Percentiles rank a stretch among this genome's conserved stretches.
phyloP scores from a whole-genome alignment of 2,113 vertebrate species.

The Muntiacus muntjak region DNA sequence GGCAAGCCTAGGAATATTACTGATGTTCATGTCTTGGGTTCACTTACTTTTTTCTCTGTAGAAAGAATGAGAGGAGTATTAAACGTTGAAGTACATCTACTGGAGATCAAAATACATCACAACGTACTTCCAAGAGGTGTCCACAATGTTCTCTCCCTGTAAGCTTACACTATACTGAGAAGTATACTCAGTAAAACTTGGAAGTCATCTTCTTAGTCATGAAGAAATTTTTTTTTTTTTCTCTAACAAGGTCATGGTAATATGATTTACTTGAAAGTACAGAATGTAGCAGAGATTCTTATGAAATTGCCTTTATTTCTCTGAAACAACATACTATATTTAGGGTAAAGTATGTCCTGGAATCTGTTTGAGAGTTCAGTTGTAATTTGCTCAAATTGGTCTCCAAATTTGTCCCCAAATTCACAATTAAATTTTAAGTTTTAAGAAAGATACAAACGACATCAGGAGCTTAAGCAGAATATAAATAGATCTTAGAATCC shows the following conservation, averaged over 20 bases:
- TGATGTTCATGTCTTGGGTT: neutral
- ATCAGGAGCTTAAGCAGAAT: slow-evolving; percentile 37
- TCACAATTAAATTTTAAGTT: slow-evolving; percentile 38
- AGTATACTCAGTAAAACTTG: neutral
- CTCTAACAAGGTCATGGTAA: neutral
- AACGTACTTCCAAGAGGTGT: neutral
- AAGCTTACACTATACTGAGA: neutral
- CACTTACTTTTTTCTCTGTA: neutral
- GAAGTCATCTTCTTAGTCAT: neutral
- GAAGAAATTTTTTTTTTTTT: neutral
- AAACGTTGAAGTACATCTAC: neutral
- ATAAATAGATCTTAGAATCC: slow-evolving; percentile 72
- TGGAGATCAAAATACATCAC: neutral
- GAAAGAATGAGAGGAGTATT: neutral
- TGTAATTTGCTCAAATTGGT: slow-evolving; percentile 46
- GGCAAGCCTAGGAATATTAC: neutral
- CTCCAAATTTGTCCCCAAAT: neutral
- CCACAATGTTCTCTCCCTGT: neutral
- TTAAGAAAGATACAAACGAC: slow-evolving; percentile 11
- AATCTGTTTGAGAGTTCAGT: neutral
- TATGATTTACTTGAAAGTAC: neutral
- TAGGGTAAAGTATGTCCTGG: neutral
- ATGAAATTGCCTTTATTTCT: slow-evolving; percentile 16
- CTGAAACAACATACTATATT: neutral
- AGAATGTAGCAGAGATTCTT: neutral